Evolutionary conservation across 2,888 invertebrate genomes (phyloP), one percentile per base, ranked within the genome.

Genomic region (Zonitis immaculata): DNA sequence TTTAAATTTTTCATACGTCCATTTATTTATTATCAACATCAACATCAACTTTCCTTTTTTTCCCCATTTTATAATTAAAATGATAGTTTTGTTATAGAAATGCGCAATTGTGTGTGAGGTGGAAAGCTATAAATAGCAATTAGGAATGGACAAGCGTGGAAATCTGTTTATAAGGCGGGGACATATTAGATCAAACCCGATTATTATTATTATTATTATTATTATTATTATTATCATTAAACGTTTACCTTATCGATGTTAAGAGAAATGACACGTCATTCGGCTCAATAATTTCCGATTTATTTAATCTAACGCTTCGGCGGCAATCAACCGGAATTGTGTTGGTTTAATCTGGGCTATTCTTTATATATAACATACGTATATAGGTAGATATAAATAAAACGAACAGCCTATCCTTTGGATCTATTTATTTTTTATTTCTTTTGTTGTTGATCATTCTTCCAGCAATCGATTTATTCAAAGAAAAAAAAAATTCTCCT

Each of bases 101-200:
- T 32, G 14, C 59, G 64, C 64, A 62, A 65, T 66, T 64, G 64
- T 63, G 62, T 59, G 65, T 61, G 61, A 63, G 60, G 65, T 67
- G 68, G 62, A 66, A 67, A 65, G 66, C 67, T 59, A 70, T 70
- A 70, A 71, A 71, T 69, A 70, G 66, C 66, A 71, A 70, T 71
- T 71, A 70, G 63, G 62, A 55, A 55, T 55, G 59, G 66, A 66
- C 67, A 64, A 63, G 60, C 60, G 60, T 62, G 61, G 61, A 63
- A 62, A 66, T 65, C 58, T 63, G 64, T 64, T 63, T 51, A n/a
- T n/a, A 56, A 56, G 62, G 61, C 54, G 56, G 63, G 56, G 56
- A 49, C 53, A 59, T 44, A 58, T 54, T 30, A 22, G 22, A 22
- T n/a, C n/a, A n/a, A n/a, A 9, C n/a, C 22, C 43, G 14, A 51